These are phyloP conservation scores for Notoglanidium macrostoma DNA, from an alignment of 2,797 vertebrate genomes.

Conservation along the genomic window DNA sequence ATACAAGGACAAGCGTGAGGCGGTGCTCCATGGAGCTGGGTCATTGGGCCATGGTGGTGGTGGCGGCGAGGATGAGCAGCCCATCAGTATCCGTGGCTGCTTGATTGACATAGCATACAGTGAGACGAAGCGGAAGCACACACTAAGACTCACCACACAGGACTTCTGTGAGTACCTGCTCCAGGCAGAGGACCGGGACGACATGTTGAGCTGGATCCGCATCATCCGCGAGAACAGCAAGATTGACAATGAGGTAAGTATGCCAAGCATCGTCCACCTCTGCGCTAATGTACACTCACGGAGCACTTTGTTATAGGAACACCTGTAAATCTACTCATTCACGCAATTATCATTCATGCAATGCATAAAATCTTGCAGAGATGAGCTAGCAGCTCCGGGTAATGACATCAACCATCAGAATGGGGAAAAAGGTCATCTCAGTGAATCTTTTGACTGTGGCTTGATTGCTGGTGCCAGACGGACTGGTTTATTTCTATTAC, in stretches of 20 bases:
- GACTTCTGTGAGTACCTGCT: conserved; percentile 98
- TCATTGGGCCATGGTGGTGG: conserved; percentile 63
- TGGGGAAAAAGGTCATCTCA: not conserved
- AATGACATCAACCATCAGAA: not conserved
- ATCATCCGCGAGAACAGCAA: conserved; percentile 95
- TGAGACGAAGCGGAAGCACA: conserved; percentile 90
- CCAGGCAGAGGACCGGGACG: conserved; percentile 93
- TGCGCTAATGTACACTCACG: not conserved
- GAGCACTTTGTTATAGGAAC: not conserved
- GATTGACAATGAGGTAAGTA: conserved; percentile 90
- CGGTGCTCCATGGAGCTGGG: conserved; percentile 61
- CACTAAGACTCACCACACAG: conserved; percentile 92
- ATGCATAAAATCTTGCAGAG: not conserved
- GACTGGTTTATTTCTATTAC: too few relatives aligned
- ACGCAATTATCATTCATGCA: not conserved
- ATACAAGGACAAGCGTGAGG: conserved; percentile 86
- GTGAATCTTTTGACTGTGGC: not conserved
- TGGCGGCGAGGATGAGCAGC: conserved; percentile 80
- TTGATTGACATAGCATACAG: conserved; percentile 92
- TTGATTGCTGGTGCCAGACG: not conserved
- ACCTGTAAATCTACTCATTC: not conserved
- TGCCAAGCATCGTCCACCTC: not conserved
- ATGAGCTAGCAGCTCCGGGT: not conserved
- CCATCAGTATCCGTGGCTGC: conserved; percentile 87
- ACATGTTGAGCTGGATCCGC: conserved; percentile 97